Percentiles rank a stretch among this genome's conserved stretches.
These are phyloP conservation scores for Burhinus oedicnemus DNA, from an alignment of 2,113 vertebrate species.

Conservation along the genomic window DNA sequence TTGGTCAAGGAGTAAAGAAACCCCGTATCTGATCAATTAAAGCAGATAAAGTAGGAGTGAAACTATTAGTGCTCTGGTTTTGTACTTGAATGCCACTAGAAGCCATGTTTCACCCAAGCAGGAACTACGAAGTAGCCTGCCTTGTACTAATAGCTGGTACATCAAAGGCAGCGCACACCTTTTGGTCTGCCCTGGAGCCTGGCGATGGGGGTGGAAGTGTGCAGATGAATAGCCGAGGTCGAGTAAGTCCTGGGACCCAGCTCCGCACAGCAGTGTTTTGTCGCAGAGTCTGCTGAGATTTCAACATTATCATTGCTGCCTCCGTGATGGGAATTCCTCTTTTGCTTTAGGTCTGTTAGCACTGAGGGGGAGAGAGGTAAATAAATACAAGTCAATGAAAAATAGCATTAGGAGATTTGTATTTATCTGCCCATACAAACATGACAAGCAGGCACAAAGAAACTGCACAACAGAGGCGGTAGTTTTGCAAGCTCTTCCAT, in stretches of 20 bases:
- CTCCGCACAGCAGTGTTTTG: slow-evolving; percentile 69
- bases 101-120: background rate
- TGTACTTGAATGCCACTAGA: background rate
- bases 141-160: background rate
- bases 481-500: slow-evolving; percentile 54
- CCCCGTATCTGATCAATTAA: background rate
- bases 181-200: slow-evolving; percentile 76
- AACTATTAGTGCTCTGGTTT: background rate
- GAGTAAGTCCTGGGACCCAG: slow-evolving; percentile 70
- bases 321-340: slow-evolving; percentile 74
- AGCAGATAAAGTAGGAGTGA: background rate
- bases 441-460: slow-evolving; percentile 63
- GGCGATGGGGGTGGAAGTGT: slow-evolving; percentile 70
- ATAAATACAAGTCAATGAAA: background rate
- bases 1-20: background rate
- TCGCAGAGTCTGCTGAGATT: slow-evolving; percentile 60
- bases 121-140: background rate
- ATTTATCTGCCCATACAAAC: background rate
- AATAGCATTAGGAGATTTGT: background rate
- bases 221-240: slow-evolving; percentile 61
- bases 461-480: slow-evolving; percentile 50
- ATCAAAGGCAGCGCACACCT: slow-evolving; percentile 69
- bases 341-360: slow-evolving; percentile 67
- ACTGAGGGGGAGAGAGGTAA: slow-evolving; percentile 33
- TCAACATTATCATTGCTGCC: slow-evolving; percentile 80